Evolutionary conservation across 2,113 vertebrate genomes (phyloP).

Genomic region (Oreocharis arfaki): DNA sequence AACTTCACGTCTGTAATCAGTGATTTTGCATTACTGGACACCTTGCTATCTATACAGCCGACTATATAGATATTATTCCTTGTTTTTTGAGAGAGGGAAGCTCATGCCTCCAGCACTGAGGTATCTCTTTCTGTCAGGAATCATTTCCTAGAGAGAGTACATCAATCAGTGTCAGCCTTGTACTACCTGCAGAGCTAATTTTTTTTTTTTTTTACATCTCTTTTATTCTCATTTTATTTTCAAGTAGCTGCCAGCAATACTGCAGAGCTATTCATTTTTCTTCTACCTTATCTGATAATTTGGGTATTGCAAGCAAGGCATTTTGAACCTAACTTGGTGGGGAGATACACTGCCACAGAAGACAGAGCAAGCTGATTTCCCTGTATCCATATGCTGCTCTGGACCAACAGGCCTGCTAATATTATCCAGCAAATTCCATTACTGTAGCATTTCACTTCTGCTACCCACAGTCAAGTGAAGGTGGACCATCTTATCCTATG

Average conservation of each 20-base stretch:
- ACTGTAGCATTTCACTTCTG: not conserved
- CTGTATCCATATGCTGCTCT: not conserved
- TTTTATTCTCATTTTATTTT: not conserved
- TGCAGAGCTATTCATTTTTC: not conserved
- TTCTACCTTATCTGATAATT: not conserved
- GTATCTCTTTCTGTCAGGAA: not conserved
- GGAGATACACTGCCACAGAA: not conserved
- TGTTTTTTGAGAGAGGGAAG: not conserved
- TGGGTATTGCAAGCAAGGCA: not conserved
- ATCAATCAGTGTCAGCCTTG: not conserved
- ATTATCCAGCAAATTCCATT: not conserved
- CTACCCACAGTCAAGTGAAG: not conserved
- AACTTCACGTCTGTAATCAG: not conserved
- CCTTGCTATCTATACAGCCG: not conserved
- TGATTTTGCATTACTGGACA: not conserved
- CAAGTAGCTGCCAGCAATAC: not conserved
- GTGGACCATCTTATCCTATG: not conserved
- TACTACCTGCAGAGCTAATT: not conserved
- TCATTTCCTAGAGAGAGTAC: not conserved
- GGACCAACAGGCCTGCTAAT: not conserved
- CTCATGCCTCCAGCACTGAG: not conserved
- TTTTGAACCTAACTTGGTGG: not conserved
- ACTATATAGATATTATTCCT: not conserved
- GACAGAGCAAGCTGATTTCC: not conserved
- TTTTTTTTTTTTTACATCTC: not conserved